Evolutionary conservation across 2,797 vertebrate species (phyloP), one percentile per base, ranked within the genome.

Genomic region (Tragelaphus oryx): DNA sequence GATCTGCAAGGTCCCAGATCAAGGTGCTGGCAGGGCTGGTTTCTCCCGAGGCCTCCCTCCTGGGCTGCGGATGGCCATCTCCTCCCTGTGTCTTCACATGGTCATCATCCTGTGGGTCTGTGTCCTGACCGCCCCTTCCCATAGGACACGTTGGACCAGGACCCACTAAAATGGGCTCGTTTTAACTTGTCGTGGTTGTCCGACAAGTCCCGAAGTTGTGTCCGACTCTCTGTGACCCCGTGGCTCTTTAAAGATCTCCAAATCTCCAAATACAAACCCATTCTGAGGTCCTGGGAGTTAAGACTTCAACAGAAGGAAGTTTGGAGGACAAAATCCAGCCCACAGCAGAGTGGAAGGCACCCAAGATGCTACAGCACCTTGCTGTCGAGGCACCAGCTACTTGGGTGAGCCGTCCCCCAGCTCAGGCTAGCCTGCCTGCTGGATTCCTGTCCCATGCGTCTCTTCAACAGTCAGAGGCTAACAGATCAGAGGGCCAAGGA

Each of bases 61-160:
- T 26, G 0, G 6, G 44, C 26, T 5, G 24, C 0, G 11, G 54
- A 18, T 0, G 1, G 74, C 46, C 2, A 0, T 6, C 83, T 44
- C 28, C 68, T 50, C 44, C n/a, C 46, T 1, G 8, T 11, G 9
- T 5, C 48, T 55, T 65, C 50, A 3, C 26, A 1, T 1, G 3
- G 13, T 1, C 13, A 5, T 14, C 33, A 16, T 22, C n/a, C 83
- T 16, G 17, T 6, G 5, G 13, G 33, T 55, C n/a, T 18, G 37
- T 18, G 54, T n/a, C 41, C 79, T 10, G 5, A 11, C 24, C 20
- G 74, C 91, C 44, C 65, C 17, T 57, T 33, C 48, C 26, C 20
- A 12, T 13, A 17, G 57, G 68, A 17, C 79, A 7, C 5, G 2
- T 0, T 12, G 20, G 52, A 37, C 79, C 11, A n/a, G 54, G 76